A percentile compares a stretch with the other conserved stretches of the same genome.
Conservation (phyloP, 2,113 vertebrate genomes). For the Platichthys stellatus region DNA sequence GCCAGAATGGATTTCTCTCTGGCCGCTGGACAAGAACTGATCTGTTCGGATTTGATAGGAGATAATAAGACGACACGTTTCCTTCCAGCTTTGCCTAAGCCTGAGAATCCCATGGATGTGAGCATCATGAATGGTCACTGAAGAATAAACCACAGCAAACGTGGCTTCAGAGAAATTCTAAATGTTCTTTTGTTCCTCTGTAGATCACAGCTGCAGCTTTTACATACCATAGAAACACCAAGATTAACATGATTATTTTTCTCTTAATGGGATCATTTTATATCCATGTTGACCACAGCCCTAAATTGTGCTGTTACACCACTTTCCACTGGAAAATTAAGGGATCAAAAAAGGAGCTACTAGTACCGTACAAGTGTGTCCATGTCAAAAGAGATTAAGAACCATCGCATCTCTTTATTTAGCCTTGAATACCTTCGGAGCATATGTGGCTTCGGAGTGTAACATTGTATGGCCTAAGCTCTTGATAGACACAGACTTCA, state of each 20-base stretch:
- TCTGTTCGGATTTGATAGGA: constrained; percentile 60
- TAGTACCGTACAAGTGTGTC: constrained; percentile 21
- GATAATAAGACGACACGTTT: constrained; percentile 72
- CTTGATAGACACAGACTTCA: constrained; percentile 60
- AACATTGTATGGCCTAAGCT: constrained; percentile 44
- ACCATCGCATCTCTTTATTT: constrained; percentile 29
- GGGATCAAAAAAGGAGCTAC: constrained; percentile 13
- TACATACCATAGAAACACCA: not conserved
- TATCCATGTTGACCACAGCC: not conserved
- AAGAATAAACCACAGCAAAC: not conserved
- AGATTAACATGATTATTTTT: constrained; percentile 45
- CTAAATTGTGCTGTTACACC: not conserved
- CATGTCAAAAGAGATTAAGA: constrained; percentile 49
- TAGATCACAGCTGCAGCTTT: constrained; percentile 36
- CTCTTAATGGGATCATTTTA: constrained; percentile 28
- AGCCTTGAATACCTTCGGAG: constrained; percentile 53
- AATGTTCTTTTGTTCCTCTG: constrained; percentile 44
- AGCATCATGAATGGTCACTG: constrained; percentile 47
- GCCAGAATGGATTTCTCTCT: constrained; percentile 47
- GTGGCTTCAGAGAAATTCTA: not conserved
- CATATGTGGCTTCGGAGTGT: constrained; percentile 53
- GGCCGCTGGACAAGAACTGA: constrained; percentile 42
- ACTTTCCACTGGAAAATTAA: constrained; percentile 4
- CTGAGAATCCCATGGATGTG: constrained; percentile 48
- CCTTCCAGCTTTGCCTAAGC: constrained; percentile 72